Evolutionary conservation across 2,888 invertebrate species (phyloP).

Genomic region (Lepas anatifera): DNA sequence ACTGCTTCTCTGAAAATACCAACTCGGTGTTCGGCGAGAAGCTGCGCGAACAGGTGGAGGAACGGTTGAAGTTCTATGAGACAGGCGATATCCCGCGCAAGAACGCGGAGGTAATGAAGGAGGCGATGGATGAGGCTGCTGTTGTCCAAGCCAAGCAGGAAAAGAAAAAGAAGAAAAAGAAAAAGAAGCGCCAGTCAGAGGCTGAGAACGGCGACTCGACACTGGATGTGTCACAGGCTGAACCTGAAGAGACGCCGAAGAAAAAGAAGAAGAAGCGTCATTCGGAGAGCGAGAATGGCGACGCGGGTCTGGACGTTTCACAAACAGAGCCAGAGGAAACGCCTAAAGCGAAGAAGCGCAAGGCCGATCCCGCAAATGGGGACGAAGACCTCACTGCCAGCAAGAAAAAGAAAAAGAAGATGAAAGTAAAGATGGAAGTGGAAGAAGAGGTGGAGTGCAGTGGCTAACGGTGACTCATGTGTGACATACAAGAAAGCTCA

Average conservation of each 20-base stretch:
- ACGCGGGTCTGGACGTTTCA: not conserved
- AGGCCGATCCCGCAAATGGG: constrained; percentile 15
- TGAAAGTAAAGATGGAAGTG: constrained; percentile 30
- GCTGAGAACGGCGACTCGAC: constrained; percentile 14
- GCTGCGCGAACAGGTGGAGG: constrained; percentile 81
- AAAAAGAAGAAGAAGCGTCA: constrained; percentile 26
- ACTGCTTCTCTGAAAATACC: constrained; percentile 80
- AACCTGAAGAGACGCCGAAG: constrained; percentile 24
- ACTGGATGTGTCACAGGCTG: constrained; percentile 4
- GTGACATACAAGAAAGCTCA: too few species aligned
- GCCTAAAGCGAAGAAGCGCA: constrained; percentile 30
- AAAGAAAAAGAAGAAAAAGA: constrained; percentile 24
- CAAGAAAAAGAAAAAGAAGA: constrained; percentile 27
- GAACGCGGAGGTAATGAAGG: constrained; percentile 94
- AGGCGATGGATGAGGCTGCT: constrained; percentile 52
- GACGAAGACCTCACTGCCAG: not conserved
- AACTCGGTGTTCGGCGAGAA: constrained; percentile 70
- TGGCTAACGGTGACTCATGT: too few species aligned
- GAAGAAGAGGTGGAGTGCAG: constrained; percentile 19
- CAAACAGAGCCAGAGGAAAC: constrained; percentile 25
- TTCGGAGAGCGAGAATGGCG: constrained; percentile 15
- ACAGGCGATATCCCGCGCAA: constrained; percentile 89
- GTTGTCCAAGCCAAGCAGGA: not conserved
- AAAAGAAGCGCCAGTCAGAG: not conserved
- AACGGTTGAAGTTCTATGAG: constrained; percentile 87